A percentile compares a stretch with the other conserved stretches of the same genome.
Conservation (phyloP, 2,113 vertebrate genomes). For the Ctenodactylus gundi region DNA sequence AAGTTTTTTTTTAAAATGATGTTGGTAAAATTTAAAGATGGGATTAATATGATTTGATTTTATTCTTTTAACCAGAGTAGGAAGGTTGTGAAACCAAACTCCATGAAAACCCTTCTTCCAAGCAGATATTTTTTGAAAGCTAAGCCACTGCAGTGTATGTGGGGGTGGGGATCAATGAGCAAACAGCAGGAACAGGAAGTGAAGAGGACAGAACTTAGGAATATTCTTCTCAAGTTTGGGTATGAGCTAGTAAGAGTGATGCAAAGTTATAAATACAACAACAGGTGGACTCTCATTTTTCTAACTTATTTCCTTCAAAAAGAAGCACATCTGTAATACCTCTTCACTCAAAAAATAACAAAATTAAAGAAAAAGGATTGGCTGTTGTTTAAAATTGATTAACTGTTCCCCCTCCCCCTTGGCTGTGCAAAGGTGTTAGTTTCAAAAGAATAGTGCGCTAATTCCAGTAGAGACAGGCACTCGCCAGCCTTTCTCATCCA, state of each 20-base stretch:
- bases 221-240: not conserved
- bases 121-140: not conserved
- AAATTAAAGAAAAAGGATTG: not conserved
- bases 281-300: not conserved
- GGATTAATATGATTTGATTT: not conserved
- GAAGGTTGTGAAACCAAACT: not conserved
- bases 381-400: too few relatives aligned
- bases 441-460: not conserved
- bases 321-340: not conserved
- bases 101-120: not conserved
- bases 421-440: not conserved
- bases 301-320: not conserved
- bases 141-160: not conserved
- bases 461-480: not conserved
- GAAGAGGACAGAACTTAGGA: not conserved
- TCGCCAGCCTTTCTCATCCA: not conserved
- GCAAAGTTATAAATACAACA: not conserved
- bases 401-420: too few relatives aligned
- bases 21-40: not conserved
- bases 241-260: not conserved
- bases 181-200: not conserved
- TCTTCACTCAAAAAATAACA: not conserved
- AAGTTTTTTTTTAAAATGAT: too few relatives aligned
- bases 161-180: not conserved
- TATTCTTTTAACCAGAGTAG: not conserved